Conservation (phyloP, 2,113 vertebrate species). For the Serilophus lunatus region DNA sequence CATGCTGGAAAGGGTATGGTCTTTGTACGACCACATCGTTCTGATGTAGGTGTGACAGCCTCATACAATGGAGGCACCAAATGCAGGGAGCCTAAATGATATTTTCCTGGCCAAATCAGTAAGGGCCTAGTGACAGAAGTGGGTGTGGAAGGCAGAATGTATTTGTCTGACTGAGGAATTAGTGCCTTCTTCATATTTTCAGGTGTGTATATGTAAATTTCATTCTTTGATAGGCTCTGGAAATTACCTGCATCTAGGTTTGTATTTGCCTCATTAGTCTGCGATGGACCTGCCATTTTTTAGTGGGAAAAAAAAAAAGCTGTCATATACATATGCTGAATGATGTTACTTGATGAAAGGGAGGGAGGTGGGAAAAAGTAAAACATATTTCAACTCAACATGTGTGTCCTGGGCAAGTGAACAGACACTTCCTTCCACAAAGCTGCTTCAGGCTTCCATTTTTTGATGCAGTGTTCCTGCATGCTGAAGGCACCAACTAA, state of each 20-base stretch:
- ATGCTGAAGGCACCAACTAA: background rate
- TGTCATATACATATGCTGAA: background rate
- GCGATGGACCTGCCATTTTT: background rate
- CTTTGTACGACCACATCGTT: background rate
- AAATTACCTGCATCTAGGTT: background rate
- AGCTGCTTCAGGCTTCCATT: background rate
- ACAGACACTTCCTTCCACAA: background rate
- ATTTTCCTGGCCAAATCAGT: background rate
- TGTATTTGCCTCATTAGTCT: background rate
- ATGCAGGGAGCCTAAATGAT: background rate
- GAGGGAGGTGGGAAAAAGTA: accelerated
- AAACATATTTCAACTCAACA: background rate
- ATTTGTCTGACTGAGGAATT: background rate
- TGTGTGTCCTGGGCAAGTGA: background rate
- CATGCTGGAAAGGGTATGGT: background rate
- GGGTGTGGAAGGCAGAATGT: background rate
- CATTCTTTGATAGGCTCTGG: background rate
- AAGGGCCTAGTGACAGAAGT: background rate
- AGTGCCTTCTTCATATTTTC: background rate
- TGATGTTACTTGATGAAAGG: background rate
- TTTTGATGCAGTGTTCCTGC: background rate
- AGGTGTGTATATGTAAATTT: background rate
- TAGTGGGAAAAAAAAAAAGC: background rate
- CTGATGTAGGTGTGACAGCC: background rate
- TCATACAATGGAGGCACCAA: background rate